phyloP scores from a whole-genome alignment of 2,113 vertebrate species.

The Castor canadensis region DNA sequence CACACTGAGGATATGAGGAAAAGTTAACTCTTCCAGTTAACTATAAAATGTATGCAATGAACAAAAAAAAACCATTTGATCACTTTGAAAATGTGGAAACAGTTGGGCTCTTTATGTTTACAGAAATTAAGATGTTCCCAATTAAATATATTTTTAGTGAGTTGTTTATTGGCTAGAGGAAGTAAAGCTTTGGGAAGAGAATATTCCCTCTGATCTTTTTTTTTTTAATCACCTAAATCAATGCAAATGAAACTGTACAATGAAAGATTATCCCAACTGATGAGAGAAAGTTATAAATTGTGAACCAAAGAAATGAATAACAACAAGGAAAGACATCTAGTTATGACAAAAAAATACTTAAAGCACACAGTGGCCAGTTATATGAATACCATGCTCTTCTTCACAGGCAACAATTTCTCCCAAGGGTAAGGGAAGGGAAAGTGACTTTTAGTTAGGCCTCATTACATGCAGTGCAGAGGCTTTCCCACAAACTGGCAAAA shows the following conservation, averaged over 20 bases:
- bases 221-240: conserved; percentile 49
- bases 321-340: not conserved
- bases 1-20: conserved; percentile 63
- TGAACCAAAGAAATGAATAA: conserved; percentile 23
- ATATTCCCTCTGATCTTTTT: conserved; percentile 45
- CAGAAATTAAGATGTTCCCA: conserved; percentile 65
- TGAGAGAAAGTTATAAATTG: conserved; percentile 1
- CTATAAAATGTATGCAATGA: conserved; percentile 74
- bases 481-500: not conserved
- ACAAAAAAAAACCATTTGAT: conserved; percentile 23
- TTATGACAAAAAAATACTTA: not conserved
- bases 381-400: not conserved
- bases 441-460: not conserved
- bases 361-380: not conserved
- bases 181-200: conserved; percentile 4
- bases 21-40: conserved; percentile 63
- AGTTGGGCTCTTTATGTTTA: conserved; percentile 64
- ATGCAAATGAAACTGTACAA: conserved; percentile 33
- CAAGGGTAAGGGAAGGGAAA: not conserved
- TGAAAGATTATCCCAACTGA: conserved; percentile 42
- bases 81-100: conserved; percentile 75
- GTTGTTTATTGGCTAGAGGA: conserved; percentile 29
- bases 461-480: not conserved
- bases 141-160: conserved; percentile 75
- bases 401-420: not conserved